Percentiles rank a stretch among this genome's conserved stretches.
These are phyloP conservation scores for Drosophila willistoni DNA, from an alignment of 1,140 invertebrate genomes.

Conservation along the genomic window DNA sequence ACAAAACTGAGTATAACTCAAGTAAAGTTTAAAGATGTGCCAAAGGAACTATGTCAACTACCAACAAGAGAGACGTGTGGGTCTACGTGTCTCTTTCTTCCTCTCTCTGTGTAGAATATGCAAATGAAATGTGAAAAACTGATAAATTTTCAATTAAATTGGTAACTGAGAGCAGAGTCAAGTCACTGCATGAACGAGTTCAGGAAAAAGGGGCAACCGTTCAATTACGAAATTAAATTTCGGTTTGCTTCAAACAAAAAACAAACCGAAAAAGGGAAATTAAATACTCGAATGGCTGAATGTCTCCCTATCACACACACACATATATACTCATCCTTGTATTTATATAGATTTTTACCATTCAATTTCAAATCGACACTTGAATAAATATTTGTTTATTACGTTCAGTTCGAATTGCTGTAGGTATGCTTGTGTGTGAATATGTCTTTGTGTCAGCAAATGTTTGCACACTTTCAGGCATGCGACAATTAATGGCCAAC, in stretches of 20 bases:
- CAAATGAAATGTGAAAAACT: conserved; percentile 69
- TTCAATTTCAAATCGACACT: conserved; percentile 38
- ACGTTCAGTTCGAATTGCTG: background rate
- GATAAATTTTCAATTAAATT: conserved; percentile 80
- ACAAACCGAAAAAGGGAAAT: conserved; percentile 27
- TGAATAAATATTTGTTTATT: conserved; percentile 38
- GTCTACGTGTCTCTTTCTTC: no score
- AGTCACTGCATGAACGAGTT: conserved; percentile 26
- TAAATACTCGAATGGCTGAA: conserved; percentile 39
- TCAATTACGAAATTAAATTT: conserved; percentile 78
- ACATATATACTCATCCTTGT: background rate
- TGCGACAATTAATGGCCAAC: conserved; percentile 12
- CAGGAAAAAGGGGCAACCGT: conserved; percentile 33
- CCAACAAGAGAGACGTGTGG: background rate
- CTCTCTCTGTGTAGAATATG: conserved; percentile 35
- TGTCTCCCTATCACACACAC: conserved; percentile 21
- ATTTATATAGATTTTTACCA: conserved; percentile 16
- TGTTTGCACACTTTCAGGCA: conserved; percentile 36
- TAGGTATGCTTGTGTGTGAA: background rate
- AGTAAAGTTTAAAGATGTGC: background rate
- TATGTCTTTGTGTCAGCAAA: background rate
- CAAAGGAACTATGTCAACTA: background rate
- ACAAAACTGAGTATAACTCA: background rate
- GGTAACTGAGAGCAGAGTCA: conserved; percentile 30
- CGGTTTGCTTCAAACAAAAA: conserved; percentile 23